Conservation (phyloP, 2,888 invertebrate genomes). For the Clusia tigrina region DNA sequence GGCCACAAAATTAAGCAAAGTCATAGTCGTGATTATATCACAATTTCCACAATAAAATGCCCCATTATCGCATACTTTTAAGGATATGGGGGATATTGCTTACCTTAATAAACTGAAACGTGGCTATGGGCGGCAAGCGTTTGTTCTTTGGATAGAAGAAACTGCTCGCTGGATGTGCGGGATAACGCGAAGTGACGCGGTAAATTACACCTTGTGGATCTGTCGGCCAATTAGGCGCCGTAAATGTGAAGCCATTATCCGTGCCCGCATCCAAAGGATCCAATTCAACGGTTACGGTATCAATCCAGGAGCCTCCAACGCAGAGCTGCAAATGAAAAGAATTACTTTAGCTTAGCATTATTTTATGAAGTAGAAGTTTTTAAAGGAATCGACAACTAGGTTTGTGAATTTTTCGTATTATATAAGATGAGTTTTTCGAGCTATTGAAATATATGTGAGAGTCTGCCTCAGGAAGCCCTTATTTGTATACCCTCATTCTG, state of each 20-base stretch:
- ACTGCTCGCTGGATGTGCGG: constrained; percentile 91
- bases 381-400: too few species aligned
- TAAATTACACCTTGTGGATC: constrained; percentile 88
- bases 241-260: constrained; percentile 95
- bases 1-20: constrained; percentile 1
- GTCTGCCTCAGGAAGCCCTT: too few species aligned
- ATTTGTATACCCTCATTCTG: too few species aligned
- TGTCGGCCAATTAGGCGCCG: constrained; percentile 95
- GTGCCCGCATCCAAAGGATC: constrained; percentile 93
- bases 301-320: constrained; percentile 90
- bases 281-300: constrained; percentile 88
- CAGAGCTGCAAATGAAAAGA: constrained; percentile 72
- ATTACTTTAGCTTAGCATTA: too few species aligned
- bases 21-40: background rate
- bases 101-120: constrained; percentile 91
- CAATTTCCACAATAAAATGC: background rate
- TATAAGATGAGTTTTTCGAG: background rate
- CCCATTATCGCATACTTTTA: background rate
- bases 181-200: constrained; percentile 87
- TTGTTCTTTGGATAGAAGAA: constrained; percentile 92
- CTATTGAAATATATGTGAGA: too few species aligned
- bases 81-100: constrained; percentile 39
- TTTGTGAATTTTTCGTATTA: too few species aligned
- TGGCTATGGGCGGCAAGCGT: constrained; percentile 87
- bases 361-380: too few species aligned